Base-by-base conservation (phyloP, 2,113 vertebrate species). In the Callithrix jacchus region DNA sequence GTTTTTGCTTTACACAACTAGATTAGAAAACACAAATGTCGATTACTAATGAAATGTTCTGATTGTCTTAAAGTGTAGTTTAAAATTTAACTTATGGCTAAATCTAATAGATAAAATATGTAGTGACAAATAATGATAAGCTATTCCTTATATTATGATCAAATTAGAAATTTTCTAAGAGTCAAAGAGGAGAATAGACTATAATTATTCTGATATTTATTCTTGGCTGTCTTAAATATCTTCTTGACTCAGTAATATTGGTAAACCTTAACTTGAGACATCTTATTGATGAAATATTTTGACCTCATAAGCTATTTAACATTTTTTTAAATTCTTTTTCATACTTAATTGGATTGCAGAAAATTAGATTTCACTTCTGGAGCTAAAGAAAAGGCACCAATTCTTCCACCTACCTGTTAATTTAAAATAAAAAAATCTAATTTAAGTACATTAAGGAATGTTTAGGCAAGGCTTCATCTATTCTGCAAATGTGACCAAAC, bases 171-270 rank as follows among this genome's bases (percentile, higher is more conserved):
- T 83, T 96, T 96, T n/a, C 71, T 58, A 61, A 35, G 80, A 86
- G 30, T 89, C 17, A 70, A 68, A 49, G 25, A 95, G 30, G 35
- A 89, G 61, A 21, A 54, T 79, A 64, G 40, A 74, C 11, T 92
- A 42, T 37, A 91, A 32, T 96, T 35, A 11, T 68, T 20, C 1
- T 10, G 54, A 68, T 61, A 37, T 86, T 40, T 68, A 32, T 89
- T 90, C 61, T 89, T 97, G 13, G 49, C 1, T 85, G 1, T 79
- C 71, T 95, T 47, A 97, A 97, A 80, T 93, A 93, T 61, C 30
- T 73, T 61, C 9, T 37, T 83, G 10, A n/a, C 5, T 93, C 27
- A n/a, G 9, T 84, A 47, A 8, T 85, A 92, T 86, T 90, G 17
- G 10, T 6, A 74, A 86, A 49, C 86, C 8, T 95, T 96, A 93